Conservation (phyloP, 2,113 vertebrate genomes). For the Hydrochoerus hydrochaeris region DNA sequence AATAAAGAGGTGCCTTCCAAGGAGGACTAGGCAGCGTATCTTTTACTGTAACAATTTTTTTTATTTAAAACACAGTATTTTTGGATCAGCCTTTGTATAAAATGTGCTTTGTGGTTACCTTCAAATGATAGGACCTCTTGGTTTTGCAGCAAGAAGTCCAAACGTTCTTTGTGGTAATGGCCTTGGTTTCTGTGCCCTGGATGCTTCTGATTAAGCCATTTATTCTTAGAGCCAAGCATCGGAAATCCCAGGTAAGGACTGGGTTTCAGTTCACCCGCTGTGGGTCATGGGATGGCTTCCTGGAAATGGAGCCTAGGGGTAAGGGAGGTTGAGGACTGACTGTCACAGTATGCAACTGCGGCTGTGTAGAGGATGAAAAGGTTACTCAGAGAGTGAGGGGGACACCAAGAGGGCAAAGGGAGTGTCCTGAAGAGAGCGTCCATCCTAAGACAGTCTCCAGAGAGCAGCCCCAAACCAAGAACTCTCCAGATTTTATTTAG, state of each 20-base stretch:
- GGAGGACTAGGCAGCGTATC: background rate
- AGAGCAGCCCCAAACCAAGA: background rate
- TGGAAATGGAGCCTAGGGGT: background rate
- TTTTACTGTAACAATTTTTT: background rate
- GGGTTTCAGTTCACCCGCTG: fast-evolving
- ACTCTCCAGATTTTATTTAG: background rate
- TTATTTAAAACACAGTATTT: background rate
- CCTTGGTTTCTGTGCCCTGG: constrained; percentile 89
- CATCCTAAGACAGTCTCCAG: background rate
- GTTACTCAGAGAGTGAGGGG: background rate
- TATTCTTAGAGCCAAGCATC: constrained; percentile 86
- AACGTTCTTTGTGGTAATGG: constrained; percentile 89
- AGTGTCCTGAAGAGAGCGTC: background rate
- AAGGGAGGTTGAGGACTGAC: background rate
- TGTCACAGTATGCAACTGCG: background rate
- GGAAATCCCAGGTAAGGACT: constrained; percentile 77
- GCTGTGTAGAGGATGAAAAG: background rate
- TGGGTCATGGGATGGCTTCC: background rate
- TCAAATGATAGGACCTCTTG: background rate
- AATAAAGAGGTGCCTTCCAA: background rate
- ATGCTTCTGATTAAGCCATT: constrained; percentile 92
- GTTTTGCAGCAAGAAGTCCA: constrained; percentile 88
- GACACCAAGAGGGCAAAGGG: background rate
- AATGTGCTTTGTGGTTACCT: background rate
- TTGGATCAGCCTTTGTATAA: background rate